Evolutionary conservation across 2,113 vertebrate genomes (phyloP), one percentile per base, ranked within the genome.

Genomic region (Donacobius atricapilla): DNA sequence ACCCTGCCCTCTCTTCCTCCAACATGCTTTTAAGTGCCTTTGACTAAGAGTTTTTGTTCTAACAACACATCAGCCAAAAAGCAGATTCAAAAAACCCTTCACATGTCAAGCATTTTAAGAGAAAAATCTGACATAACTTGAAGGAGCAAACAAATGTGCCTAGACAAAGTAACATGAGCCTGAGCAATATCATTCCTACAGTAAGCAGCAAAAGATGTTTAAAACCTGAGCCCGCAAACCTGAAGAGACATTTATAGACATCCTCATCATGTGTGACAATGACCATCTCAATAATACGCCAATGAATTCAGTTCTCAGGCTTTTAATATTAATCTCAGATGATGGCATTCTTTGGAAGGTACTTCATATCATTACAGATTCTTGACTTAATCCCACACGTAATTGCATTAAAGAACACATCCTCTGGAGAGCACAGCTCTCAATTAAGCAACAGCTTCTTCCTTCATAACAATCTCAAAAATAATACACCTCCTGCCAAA

Each of bases 1-100:
- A 87, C 31, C 61, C 82, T 87, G 76, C 40, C 79, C 63, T 94
- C 63, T 94, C 47, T 87, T 48, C 66, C 70, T 93, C 83, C 75
- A n/a, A 77, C 2, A 0, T 56, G 33, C 9, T 66, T 94, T 37
- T 42, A 83, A 78, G 39, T 40, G 51, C 51, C 48, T 87, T 79
- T 42, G 23, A 54, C 56, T 37, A 73, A 39, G 65, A 70, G 28
- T 58, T 94, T 94, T 82, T 87, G 48, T 63, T 84, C 77, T 78
- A 94, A 81, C 24, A 25, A 78, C 37, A 56, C 21, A 70, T 47
- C 23, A 70, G 54, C 13, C 48, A 66, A 80, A 87, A 58, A 31
- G 13, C 35, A 83, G 35, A 63, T 50, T 24, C 51, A 54, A 61
- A 61, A 61, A 71, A 68, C 31, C 39, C 51, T 87, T 72, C 35